Evolutionary conservation across 2,113 vertebrate species (phyloP), one percentile per base, ranked within the genome.

Genomic region (Hoplias malabaricus): DNA sequence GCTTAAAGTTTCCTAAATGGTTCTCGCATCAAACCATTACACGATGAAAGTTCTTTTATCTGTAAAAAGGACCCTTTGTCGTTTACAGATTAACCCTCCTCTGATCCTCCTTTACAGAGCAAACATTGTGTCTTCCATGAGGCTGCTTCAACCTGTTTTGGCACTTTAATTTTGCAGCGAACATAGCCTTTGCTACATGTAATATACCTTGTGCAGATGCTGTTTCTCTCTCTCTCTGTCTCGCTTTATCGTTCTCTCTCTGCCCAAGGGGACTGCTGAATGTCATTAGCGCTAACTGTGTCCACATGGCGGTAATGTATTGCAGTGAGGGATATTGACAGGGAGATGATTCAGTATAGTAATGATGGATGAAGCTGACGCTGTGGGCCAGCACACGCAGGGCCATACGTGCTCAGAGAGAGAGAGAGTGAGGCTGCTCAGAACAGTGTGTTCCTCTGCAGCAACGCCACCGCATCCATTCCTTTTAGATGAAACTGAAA

Each of bases 291-390:
- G 74, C 89, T 88, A 87, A 90, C 89, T 86, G 86, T 87, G 86
- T 89, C 87, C 91, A 86, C 89, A 87, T 83, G 88, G 85, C 89
- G 85, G 89, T 90, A 91, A 91, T 90, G 90, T 90, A 92, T 91
- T 88, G 87, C 88, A 78, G 83, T 86, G 82, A 84, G 79, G 81
- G 87, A 87, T 92, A 92, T 90, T 91, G 90, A 87, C 91, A 91
- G 82, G 48, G 2, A 78, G 84, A 89, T 90, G 90, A 92, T 92
- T 91, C 89, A 88, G 88, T 88, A 76, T 85, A 88, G 88, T 80
- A 87, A 90, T 91, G 91, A 92, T 91, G 89, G 91, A 93, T 90
- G 88, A 84, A 89, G 86, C 84, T 78, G 79, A 84, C 84, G 79
- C 77, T 77, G 66, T 62, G 70, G 72, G 76, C 81, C 86, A 72